These are phyloP conservation scores for Apis cerana DNA, from an alignment of 1,140 invertebrate genomes.

Conservation along the genomic window DNA sequence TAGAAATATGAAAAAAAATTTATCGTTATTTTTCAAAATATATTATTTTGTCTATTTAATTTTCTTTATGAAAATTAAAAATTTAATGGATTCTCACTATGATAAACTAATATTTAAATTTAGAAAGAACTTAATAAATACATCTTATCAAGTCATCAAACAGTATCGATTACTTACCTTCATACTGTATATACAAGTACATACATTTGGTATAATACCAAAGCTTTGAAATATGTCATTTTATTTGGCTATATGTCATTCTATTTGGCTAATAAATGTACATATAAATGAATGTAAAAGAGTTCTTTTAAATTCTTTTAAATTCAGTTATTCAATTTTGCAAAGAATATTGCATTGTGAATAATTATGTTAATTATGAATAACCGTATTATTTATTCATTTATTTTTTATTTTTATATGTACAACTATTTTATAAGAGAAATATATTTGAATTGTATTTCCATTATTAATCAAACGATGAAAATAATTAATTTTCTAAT, in stretches of 20 bases:
- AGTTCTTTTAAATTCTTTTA: constrained; percentile 4
- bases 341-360: not conserved
- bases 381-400: no score
- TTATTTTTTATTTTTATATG: no score
- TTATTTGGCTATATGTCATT: not conserved
- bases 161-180: not conserved
- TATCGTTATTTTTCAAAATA: no score
- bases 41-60: no score
- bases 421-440: no score
- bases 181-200: not conserved
- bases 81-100: no score
- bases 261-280: not conserved
- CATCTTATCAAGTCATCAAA: not conserved
- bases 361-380: not conserved
- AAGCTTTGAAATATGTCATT: not conserved
- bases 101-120: not conserved
- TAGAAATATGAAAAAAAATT: no score
- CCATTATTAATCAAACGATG: not conserved
- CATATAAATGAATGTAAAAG: not conserved
- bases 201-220: not conserved
- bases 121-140: not conserved
- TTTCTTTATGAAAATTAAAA: no score
- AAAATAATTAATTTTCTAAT: not conserved
- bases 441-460: not conserved
- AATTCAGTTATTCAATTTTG: not conserved